A percentile compares a stretch with the other conserved stretches of the same genome.
phyloP scores from a whole-genome alignment of 1,140 invertebrate genomes.

The Arctopsyche grandis region DNA sequence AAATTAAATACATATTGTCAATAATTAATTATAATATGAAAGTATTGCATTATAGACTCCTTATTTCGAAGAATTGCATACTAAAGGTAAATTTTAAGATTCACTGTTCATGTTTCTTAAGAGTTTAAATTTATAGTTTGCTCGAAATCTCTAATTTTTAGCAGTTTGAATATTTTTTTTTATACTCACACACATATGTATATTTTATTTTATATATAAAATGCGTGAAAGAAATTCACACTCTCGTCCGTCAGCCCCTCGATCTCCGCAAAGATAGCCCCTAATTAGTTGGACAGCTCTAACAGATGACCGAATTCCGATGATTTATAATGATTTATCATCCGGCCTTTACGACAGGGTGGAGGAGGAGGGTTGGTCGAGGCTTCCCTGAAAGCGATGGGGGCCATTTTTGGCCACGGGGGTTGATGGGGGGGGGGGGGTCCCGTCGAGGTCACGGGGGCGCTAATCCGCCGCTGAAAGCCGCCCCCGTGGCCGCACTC shows the following conservation, averaged over 20 bases:
- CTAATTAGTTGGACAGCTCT: constrained; percentile 47
- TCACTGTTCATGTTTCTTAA: no score
- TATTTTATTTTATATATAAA: no score
- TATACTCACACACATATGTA: no score
- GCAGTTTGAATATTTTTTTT: no score
- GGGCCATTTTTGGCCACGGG: background rate
- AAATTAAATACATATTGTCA: no score
- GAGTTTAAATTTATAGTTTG: no score
- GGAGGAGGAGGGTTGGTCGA: background rate
- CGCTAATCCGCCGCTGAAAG: constrained; percentile 17
- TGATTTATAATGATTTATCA: constrained; percentile 52
- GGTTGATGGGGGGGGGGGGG: background rate
- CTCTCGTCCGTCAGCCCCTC: background rate
- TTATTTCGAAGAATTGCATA: no score
- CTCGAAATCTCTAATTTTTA: no score
- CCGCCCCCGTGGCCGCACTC: background rate
- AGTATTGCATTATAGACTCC: no score
- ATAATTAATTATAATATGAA: no score
- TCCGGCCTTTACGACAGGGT: background rate
- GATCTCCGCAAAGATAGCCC: constrained; percentile 39
- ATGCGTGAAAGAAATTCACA: background rate
- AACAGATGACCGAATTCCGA: constrained; percentile 48
- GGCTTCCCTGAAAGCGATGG: background rate
- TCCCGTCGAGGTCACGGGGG: constrained; percentile 16
- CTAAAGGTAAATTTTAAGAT: no score